phyloP scores from a whole-genome alignment of 1,140 invertebrate species.

The Nymphalis io region DNA sequence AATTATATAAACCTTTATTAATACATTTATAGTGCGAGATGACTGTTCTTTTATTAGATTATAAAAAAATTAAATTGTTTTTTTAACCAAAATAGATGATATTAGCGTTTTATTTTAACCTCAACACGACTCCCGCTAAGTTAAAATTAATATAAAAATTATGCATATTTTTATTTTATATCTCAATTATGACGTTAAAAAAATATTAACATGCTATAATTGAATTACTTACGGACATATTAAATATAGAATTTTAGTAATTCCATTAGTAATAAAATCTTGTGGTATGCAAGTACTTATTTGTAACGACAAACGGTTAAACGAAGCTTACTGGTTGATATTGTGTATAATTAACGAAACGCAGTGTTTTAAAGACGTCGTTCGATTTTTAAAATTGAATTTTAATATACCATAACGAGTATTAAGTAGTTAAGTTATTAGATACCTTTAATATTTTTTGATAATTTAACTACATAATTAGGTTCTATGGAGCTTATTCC shows the following conservation, averaged over 20 bases:
- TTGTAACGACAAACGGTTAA: conserved; percentile 13
- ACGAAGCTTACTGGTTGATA: neutral
- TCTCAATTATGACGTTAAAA: conserved; percentile 20
- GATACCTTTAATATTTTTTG: neutral
- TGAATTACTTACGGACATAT: conserved; percentile 13
- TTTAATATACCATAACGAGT: neutral
- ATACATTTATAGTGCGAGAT: neutral
- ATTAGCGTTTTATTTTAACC: conserved; percentile 13
- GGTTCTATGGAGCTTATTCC: neutral
- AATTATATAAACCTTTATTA: neutral
- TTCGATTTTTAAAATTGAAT: conserved; percentile 1
- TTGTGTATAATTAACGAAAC: neutral
- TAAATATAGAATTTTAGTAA: neutral
- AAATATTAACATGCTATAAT: conserved; percentile 13
- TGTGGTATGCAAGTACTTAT: neutral
- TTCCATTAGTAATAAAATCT: conserved; percentile 16
- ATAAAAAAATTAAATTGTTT: conserved; percentile 9
- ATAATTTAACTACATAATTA: neutral
- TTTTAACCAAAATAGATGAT: conserved; percentile 10
- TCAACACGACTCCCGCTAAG: conserved; percentile 10
- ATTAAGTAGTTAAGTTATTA: conserved; percentile 2
- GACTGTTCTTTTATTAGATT: conserved; percentile 20
- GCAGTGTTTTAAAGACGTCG: neutral
- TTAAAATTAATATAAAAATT: conserved; percentile 16
- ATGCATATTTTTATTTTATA: conserved; percentile 12